phyloP scores from a whole-genome alignment of 2,113 vertebrate species.

The Gorilla gorilla region DNA sequence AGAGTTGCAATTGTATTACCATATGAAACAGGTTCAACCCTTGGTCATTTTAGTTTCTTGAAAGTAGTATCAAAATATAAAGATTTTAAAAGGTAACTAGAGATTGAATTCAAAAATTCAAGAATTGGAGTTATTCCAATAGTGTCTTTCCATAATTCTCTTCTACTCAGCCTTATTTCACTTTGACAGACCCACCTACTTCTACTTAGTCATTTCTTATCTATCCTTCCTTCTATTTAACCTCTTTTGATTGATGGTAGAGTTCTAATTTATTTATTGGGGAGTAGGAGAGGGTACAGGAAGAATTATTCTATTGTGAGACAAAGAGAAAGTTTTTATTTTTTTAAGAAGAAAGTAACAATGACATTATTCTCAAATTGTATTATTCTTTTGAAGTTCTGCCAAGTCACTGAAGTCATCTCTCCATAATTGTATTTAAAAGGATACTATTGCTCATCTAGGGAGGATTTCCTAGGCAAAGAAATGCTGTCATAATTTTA shows the following conservation, averaged over 20 bases:
- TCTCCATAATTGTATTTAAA: background rate
- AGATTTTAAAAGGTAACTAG: background rate
- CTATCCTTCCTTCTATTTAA: constrained; percentile 16
- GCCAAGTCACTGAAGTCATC: constrained; percentile 54
- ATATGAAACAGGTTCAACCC: background rate
- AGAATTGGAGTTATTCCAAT: background rate
- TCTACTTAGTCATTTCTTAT: constrained; percentile 43
- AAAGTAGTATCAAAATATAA: background rate
- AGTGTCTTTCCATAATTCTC: background rate
- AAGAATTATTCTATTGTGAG: constrained; percentile 22
- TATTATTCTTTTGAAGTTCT: constrained; percentile 37
- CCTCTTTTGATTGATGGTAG: constrained; percentile 10
- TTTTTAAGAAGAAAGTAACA: constrained; percentile 4
- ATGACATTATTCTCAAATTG: constrained; percentile 27
- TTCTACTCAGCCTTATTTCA: background rate
- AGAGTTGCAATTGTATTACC: background rate
- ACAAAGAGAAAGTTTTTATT: background rate
- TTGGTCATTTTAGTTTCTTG: background rate
- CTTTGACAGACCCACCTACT: background rate
- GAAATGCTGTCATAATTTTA: constrained; percentile 27
- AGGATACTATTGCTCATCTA: constrained; percentile 9
- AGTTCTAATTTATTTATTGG: constrained; percentile 9
- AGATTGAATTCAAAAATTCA: background rate
- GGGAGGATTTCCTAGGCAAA: constrained; percentile 33
- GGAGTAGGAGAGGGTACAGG: constrained; percentile 3